phyloP scores from a whole-genome alignment of 2,797 vertebrate genomes.

The Pogoniulus pusillus region DNA sequence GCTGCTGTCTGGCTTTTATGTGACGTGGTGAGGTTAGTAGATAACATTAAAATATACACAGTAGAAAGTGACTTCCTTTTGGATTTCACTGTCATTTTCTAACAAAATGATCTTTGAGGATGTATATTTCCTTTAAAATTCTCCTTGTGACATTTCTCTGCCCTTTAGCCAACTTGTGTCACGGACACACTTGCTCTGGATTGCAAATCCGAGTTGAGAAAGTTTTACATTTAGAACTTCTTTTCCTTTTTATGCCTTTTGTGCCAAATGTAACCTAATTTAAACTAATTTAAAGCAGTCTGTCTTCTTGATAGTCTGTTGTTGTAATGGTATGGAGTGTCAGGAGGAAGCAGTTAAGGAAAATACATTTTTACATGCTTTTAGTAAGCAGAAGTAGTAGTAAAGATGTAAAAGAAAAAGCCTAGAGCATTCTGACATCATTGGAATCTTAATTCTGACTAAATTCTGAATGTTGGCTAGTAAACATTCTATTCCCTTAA shows the following conservation, averaged over 20 bases:
- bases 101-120: background rate
- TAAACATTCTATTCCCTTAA: background rate
- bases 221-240: background rate
- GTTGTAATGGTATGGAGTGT: background rate
- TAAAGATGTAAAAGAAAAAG: background rate
- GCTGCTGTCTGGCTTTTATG: background rate
- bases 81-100: background rate
- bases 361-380: background rate
- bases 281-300: background rate
- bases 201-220: background rate
- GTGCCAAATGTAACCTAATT: background rate
- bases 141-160: background rate
- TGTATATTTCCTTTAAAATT: background rate
- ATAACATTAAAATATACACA: fast-evolving
- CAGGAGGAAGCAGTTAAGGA: background rate
- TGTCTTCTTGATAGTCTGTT: background rate
- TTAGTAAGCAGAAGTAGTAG: background rate
- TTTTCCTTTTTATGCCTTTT: background rate
- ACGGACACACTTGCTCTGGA: background rate
- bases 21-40: background rate
- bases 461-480: background rate
- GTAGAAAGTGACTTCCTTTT: background rate
- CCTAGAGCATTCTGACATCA: background rate
- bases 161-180: background rate
- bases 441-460: background rate